Base-by-base conservation (phyloP, 2,797 vertebrate genomes). In the Rhinoraja longicauda region DNA sequence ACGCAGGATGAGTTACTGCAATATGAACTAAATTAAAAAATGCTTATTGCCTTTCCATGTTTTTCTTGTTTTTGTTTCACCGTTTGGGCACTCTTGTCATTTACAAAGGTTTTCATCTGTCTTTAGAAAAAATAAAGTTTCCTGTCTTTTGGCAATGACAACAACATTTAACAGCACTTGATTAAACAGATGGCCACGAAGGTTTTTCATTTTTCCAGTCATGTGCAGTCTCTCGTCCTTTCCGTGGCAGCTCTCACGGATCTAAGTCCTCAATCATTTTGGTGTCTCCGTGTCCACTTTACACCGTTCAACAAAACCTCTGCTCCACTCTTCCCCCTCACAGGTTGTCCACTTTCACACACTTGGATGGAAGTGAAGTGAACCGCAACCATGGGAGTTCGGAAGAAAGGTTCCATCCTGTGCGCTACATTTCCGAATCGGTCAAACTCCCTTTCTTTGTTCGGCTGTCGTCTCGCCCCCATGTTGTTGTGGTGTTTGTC, bases 101-200 rank as follows among this genome's bases (percentile, higher is more conserved):
- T 92, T 57, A 92, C 90, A 92, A 92, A 75, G 90, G 36, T 92
- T 92, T 57, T 75, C 45, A 53, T 92, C 24, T 53, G 90, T 53
- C 24, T 53, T 92, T 92, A 73, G 90, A 75, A 92, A 92, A 92
- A 92, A 92, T 92, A 92, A 72, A 92, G 39, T 72, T 92, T 57
- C 90, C 70, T 53, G 70, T 92, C 90, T 92, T 92, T 92, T 92
- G 90, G 90, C 90, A 92, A 92, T 92, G 90, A 57, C 90, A 92
- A 92, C 90, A 92, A 75, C 92, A 75, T 92, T 53, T 92, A 72
- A 92, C 90, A 92, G 90, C 90, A 92, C 90, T 92, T 92, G 90
- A 75, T 73, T 75, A 53, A 75, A 92, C 90, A 92, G 67, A 75
- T 92, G 90, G 90, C 72, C 90, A 72, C n/a, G 90, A 92, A 92